Percentiles rank a stretch among this genome's conserved stretches.
phyloP scores from a whole-genome alignment of 1,140 invertebrate genomes.

The Diachasma alloeum region DNA sequence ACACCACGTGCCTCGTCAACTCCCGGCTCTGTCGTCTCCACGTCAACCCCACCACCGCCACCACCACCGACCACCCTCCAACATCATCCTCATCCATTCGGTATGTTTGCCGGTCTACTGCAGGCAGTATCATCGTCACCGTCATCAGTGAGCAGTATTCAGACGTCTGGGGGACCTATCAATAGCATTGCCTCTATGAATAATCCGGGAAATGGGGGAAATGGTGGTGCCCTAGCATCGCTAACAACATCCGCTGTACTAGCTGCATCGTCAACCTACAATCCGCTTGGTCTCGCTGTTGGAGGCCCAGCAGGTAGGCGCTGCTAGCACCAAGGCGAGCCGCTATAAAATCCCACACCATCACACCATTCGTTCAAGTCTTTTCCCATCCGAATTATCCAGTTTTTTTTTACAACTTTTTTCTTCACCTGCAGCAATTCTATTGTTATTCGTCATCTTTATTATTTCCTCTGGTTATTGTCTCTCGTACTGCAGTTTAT shows the following conservation, averaged over 20 bases:
- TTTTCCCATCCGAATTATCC: not conserved
- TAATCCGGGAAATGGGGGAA: constrained; percentile 37
- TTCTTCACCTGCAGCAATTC: not conserved
- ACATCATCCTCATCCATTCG: constrained; percentile 59
- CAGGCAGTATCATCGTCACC: constrained; percentile 61
- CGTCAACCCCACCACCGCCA: constrained; percentile 55
- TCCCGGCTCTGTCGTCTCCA: constrained; percentile 56
- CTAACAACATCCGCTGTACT: constrained; percentile 78
- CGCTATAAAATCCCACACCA: constrained; percentile 60
- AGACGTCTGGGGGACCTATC: constrained; percentile 50
- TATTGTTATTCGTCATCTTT: not conserved
- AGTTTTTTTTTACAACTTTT: not conserved
- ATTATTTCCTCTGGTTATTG: not conserved
- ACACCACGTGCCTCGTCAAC: constrained; percentile 62
- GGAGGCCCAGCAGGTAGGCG: constrained; percentile 79
- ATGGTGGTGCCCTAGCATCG: constrained; percentile 72
- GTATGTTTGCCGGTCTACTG: constrained; percentile 64
- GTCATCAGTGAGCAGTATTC: constrained; percentile 29
- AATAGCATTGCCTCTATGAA: constrained; percentile 40
- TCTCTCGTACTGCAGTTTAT: not conserved
- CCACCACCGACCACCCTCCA: constrained; percentile 35
- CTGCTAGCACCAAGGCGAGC: constrained; percentile 63
- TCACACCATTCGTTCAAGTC: not conserved
- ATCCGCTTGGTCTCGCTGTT: constrained; percentile 80
- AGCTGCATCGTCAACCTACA: constrained; percentile 76